These are phyloP conservation scores for Bubo bubo DNA, from an alignment of 2,113 vertebrate genomes.

Conservation along the genomic window DNA sequence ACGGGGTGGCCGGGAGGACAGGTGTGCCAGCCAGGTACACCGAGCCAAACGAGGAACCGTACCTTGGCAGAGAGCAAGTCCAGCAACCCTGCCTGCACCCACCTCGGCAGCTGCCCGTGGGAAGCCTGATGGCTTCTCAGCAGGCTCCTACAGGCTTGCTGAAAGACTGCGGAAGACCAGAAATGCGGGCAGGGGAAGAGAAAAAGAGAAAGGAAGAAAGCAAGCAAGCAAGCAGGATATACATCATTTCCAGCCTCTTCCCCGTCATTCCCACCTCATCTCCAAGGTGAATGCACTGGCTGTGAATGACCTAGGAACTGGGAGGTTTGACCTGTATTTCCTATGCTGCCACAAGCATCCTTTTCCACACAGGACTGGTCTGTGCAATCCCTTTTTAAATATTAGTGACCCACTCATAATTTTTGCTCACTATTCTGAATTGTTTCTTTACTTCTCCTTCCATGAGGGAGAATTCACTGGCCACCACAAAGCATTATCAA, in stretches of 20 bases:
- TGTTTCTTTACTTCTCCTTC: neutral
- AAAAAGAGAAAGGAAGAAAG: neutral
- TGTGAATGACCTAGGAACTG: neutral
- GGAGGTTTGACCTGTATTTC: neutral
- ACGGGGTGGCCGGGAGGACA: rapidly evolving
- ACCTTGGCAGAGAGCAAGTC: neutral
- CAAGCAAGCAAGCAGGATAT: neutral
- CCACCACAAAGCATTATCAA: neutral
- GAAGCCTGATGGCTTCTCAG: neutral
- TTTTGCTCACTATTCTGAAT: neutral
- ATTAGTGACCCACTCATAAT: neutral
- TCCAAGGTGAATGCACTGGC: neutral
- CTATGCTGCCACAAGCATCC: neutral
- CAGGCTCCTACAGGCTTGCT: neutral
- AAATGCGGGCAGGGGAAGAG: neutral
- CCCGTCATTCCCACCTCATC: neutral
- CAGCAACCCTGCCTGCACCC: rapidly evolving
- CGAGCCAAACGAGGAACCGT: rapidly evolving
- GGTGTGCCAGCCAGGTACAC: neutral
- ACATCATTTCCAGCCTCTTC: neutral
- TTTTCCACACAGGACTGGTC: neutral
- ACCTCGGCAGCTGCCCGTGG: neutral
- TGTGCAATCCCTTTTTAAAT: neutral
- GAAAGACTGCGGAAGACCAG: neutral
- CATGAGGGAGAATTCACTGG: rapidly evolving